Evolutionary conservation across 2,888 invertebrate species (phyloP), one percentile per base, ranked within the genome.

Genomic region (Drosophila acutilabella): DNA sequence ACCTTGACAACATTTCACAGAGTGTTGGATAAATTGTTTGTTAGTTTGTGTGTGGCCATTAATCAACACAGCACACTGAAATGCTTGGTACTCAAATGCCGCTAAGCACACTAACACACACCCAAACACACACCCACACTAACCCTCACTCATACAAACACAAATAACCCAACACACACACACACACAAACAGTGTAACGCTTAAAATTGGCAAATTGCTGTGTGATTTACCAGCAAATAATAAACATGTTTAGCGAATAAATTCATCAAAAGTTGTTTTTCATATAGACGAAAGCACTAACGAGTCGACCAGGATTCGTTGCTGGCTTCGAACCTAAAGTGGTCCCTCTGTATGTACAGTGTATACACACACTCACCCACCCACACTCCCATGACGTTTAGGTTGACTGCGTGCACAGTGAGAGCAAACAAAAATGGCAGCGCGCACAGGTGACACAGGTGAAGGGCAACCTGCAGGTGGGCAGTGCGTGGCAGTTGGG

Each of bases 231-330:
- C 72, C 81, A 79, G 76, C 84, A 89, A 89, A 89, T 88, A 89
- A 89, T 90, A 89, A 89, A 87, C 87, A 89, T 89, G 79, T 85
- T 88, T 89, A 89, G 89, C 84, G 81, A 87, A 84, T 87, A 87
- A 84, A 89, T 84, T 89, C 84, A 88, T 84, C 84, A 84, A 88
- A 89, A 86, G 78, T 82, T 72, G 67, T 74, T 79, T 75, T 79
- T 76, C 81, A 78, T 81, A 72, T 80, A 69, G 88, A 82, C 78
- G 86, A 62, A 67, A 64, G 80, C 69, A 75, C 83, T 83, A 83
- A 83, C 83, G 83, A 83, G 74, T 51, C 76, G 44, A 68, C 61
- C 74, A 60, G 56, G 40, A 67, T 53, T 74, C 68, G 61, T 67
- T 67, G 67, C 67, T 18, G 18, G 50, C 47, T 41, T 33, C 40